Conservation (phyloP, 2,113 vertebrate species). For the Hyla sarda region DNA sequence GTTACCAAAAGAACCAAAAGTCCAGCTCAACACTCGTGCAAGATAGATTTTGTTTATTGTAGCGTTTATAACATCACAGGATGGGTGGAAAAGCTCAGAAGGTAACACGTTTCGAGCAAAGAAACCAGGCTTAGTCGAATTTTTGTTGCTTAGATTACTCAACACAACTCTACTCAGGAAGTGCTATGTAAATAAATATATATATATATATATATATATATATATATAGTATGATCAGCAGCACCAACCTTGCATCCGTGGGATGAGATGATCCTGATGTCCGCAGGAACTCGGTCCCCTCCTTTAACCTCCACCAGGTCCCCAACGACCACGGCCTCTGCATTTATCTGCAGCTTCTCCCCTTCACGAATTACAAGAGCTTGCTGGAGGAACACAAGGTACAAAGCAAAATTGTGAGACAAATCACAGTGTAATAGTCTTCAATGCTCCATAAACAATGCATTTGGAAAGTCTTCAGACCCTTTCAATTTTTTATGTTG, state of each 20-base stretch:
- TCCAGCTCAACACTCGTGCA: too few relatives aligned
- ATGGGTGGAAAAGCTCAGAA: too few relatives aligned
- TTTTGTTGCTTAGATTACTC: not conserved
- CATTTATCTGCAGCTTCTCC: constrained; percentile 78
- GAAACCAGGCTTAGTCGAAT: too few relatives aligned
- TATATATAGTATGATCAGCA: not conserved
- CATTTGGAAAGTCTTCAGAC: too few relatives aligned
- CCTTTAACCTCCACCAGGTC: constrained; percentile 80
- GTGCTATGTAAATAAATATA: too few relatives aligned
- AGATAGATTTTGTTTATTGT: too few relatives aligned
- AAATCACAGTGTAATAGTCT: not conserved
- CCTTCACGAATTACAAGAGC: constrained; percentile 78
- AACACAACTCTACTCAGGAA: not conserved
- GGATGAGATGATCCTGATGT: constrained; percentile 75
- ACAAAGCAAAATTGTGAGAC: not conserved
- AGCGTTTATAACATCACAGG: too few relatives aligned
- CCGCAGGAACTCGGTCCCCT: constrained; percentile 72
- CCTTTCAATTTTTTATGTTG: too few relatives aligned
- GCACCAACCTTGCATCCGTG: constrained; percentile 78
- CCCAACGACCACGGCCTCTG: constrained; percentile 75
- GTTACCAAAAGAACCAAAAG: too few relatives aligned
- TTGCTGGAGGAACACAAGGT: constrained; percentile 68
- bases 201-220: too few relatives aligned
- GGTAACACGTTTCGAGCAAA: too few relatives aligned
- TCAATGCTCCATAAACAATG: too few relatives aligned